These are phyloP conservation scores for Cynopterus brachyotis DNA, from an alignment of 2,113 vertebrate genomes.

Conservation along the genomic window DNA sequence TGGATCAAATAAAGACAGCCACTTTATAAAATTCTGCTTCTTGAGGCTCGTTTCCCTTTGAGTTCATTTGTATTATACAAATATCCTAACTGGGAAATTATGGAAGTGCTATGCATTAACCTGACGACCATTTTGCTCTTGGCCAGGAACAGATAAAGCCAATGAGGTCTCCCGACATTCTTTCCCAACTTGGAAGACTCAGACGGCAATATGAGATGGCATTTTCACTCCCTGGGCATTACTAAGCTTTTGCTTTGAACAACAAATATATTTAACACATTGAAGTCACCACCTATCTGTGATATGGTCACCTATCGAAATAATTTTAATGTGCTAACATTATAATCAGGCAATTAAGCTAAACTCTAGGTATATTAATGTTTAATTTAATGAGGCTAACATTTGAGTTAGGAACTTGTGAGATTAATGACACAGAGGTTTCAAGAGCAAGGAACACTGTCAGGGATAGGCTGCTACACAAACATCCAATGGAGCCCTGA, in stretches of 20 bases:
- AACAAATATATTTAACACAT: slow-evolving; percentile 14
- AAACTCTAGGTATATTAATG: slow-evolving; percentile 49
- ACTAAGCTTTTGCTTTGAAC: slow-evolving; percentile 7
- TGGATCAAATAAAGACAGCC: neutral
- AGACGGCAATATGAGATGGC: neutral
- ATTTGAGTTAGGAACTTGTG: slow-evolving; percentile 48
- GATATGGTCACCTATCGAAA: neutral
- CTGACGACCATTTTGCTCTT: neutral
- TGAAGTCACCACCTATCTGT: neutral
- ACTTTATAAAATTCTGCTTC: neutral
- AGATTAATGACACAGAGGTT: slow-evolving; percentile 61
- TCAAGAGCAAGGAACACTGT: slow-evolving; percentile 21
- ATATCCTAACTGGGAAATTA: neutral
- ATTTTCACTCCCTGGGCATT: neutral
- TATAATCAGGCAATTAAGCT: slow-evolving; percentile 50
- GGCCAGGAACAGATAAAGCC: neutral
- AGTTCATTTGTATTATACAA: neutral
- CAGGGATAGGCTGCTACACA: neutral
- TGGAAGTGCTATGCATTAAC: neutral
- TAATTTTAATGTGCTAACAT: neutral
- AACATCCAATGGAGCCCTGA: neutral
- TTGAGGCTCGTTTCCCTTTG: neutral
- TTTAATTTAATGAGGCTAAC: slow-evolving; percentile 52
- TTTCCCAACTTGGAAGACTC: neutral
- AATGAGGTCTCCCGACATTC: neutral